Evolutionary conservation across 2,888 invertebrate species (phyloP).

Genomic region (Lycaena phlaeas): DNA sequence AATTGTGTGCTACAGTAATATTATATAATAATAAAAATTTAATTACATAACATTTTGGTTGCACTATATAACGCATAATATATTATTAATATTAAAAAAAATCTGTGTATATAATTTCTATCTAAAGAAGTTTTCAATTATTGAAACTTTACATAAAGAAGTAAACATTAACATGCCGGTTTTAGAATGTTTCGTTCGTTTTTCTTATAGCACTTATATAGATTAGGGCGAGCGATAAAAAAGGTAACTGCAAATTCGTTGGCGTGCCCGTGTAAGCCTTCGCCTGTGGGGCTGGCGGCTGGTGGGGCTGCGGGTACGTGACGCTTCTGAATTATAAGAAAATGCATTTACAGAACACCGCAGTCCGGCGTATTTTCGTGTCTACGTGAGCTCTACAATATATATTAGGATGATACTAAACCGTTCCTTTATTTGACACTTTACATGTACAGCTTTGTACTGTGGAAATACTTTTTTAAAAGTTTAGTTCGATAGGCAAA

Average conservation of each 20-base stretch:
- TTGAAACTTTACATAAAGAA: too few relatives aligned
- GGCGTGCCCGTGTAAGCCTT: conserved; percentile 50
- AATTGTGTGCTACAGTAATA: too few relatives aligned
- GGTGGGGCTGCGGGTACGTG: conserved; percentile 56
- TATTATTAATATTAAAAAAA: too few relatives aligned
- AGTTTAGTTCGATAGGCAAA: too few relatives aligned
- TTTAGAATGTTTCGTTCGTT: conserved; percentile 50
- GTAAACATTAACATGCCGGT: too few relatives aligned
- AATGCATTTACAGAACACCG: conserved; percentile 63
- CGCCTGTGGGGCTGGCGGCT: conserved; percentile 45
- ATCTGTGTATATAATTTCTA: too few relatives aligned
- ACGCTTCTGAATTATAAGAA: conserved; percentile 70
- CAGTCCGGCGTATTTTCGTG: conserved; percentile 49
- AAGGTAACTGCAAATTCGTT: conserved; percentile 64
- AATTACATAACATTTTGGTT: too few relatives aligned
- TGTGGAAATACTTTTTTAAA: too few relatives aligned
- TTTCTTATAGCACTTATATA: conserved; percentile 54
- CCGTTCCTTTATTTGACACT: conserved; percentile 20
- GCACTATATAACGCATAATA: too few relatives aligned
- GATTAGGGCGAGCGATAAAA: conserved; percentile 54
- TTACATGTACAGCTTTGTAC: too few relatives aligned
- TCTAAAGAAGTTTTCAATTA: too few relatives aligned
- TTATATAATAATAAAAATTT: too few relatives aligned
- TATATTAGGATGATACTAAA: conserved; percentile 35
- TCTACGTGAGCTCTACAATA: conserved; percentile 39